Evolutionary conservation across 92 coral and sea anemone species (phyloP), one percentile per base, ranked within the genome.

Genomic region (Muricea muricata): DNA sequence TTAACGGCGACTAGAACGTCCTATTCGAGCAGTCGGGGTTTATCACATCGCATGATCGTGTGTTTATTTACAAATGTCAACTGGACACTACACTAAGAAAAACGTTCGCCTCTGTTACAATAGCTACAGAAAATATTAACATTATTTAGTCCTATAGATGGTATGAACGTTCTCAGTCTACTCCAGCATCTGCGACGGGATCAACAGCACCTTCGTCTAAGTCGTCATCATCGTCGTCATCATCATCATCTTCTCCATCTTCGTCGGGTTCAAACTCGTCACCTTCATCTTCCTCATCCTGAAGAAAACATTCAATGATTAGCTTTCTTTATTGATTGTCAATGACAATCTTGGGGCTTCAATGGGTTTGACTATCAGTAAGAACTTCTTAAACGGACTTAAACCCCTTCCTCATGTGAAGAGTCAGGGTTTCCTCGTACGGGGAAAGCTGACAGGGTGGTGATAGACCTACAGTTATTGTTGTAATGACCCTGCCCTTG

Each of bases 181-280:
- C 83, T 3, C 69, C 83, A 1, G 83, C 83, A 12, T 78, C 83
- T 15, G 37, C 71, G 2, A 71, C 52, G 55, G 70, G 15, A 31
- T 61, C 10, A 6, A 34, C 83, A 7, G 83, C 94, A 26, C 90
- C 82, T 65, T 86, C 94, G 15, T 75, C 91, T 48, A 84, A 86
- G 15, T 91, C 98, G 1, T 91, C 93, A 3, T 91, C 97, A 1
- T 92, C 99, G 6, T 88, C 94, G 2, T 93, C 98, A 1, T 94
- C 98, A 1, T 91, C 97, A 7, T 93, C 99, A 23, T 92, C 98
- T 31, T 93, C 99, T 23, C 90, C 98, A 66, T 85, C 98, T 4
- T 93, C 99, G 1, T 92, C 97, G 3, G 99, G 99, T 56, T 96
- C 93, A 23, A 96, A 96, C 39, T 96, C 99, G 42, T 96, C 98